Percentiles rank a stretch among this genome's conserved stretches.
phyloP scores from a whole-genome alignment of 1,140 invertebrate genomes.

The Eumaeus atala region DNA sequence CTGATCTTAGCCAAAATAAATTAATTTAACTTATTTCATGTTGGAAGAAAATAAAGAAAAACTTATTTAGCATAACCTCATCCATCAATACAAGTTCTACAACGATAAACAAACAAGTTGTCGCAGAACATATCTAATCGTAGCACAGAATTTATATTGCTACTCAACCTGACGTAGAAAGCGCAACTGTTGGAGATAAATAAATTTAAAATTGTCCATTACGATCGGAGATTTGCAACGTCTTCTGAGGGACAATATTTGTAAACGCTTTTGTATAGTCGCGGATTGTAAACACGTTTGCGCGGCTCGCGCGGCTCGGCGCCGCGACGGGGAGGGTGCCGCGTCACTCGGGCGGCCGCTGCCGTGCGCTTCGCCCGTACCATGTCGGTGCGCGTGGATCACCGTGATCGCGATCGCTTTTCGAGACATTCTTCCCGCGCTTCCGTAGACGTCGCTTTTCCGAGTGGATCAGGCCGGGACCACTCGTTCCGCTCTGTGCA shows the following conservation, averaged over 20 bases:
- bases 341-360: conserved; percentile 61
- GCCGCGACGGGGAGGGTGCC: conserved; percentile 28
- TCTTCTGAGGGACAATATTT: conserved; percentile 34
- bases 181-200: not conserved
- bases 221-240: conserved; percentile 9
- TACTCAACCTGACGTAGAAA: too few relatives aligned
- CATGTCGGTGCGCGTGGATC: conserved; percentile 61
- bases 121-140: too few relatives aligned
- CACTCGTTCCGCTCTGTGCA: conserved; percentile 64
- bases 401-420: conserved; percentile 61
- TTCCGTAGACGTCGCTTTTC: conserved; percentile 60
- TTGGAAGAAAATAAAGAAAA: too few relatives aligned
- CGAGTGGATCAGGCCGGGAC: conserved; percentile 53
- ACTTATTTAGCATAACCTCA: too few relatives aligned
- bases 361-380: conserved; percentile 58
- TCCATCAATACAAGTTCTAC: too few relatives aligned
- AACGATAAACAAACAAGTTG: too few relatives aligned
- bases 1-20: too few relatives aligned
- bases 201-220: conserved; percentile 16
- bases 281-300: conserved; percentile 58
- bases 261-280: conserved; percentile 35
- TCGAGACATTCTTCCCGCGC: conserved; percentile 64
- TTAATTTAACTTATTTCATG: too few relatives aligned
- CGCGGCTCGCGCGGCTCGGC: conserved; percentile 33
- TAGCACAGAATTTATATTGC: too few relatives aligned